Conservation (phyloP, 2,888 invertebrate species). For the Limnephilus lunatus region DNA sequence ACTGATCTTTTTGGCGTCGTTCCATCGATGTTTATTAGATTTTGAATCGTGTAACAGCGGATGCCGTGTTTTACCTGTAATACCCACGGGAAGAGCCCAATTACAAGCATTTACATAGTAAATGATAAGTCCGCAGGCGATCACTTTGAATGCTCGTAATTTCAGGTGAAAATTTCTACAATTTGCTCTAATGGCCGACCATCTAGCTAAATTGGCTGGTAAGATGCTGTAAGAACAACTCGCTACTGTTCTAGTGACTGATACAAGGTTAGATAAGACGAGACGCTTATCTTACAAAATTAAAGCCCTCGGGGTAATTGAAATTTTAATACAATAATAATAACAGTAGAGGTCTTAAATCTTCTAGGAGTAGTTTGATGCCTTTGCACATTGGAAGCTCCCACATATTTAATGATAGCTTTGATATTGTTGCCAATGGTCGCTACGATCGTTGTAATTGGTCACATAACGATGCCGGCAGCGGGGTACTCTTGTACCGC, state of each 20-base stretch:
- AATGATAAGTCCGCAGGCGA: constrained; percentile 10
- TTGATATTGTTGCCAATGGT: not conserved
- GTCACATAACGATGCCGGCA: not conserved
- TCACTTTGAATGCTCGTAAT: constrained; percentile 37
- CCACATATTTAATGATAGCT: not conserved
- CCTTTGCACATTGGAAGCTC: not conserved
- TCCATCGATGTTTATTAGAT: not conserved
- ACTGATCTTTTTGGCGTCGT: not conserved
- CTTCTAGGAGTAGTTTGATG: not conserved
- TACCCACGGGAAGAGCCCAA: not conserved
- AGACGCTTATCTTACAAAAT: not conserved
- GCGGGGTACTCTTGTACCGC: no score
- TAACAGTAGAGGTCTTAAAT: not conserved
- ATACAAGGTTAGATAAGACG: not conserved
- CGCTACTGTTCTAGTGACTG: not conserved
- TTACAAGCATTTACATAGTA: constrained; percentile 33
- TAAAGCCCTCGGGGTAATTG: not conserved
- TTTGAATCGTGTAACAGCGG: not conserved
- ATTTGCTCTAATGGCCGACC: constrained; percentile 25
- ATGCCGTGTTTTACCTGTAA: not conserved
- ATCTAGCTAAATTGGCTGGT: constrained; percentile 20
- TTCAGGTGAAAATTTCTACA: constrained; percentile 40
- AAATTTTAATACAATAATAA: not conserved
- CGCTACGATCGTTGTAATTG: not conserved
- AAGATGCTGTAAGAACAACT: not conserved